Conservation (phyloP, 2,888 invertebrate genomes). For the Cephus pygmeus region DNA sequence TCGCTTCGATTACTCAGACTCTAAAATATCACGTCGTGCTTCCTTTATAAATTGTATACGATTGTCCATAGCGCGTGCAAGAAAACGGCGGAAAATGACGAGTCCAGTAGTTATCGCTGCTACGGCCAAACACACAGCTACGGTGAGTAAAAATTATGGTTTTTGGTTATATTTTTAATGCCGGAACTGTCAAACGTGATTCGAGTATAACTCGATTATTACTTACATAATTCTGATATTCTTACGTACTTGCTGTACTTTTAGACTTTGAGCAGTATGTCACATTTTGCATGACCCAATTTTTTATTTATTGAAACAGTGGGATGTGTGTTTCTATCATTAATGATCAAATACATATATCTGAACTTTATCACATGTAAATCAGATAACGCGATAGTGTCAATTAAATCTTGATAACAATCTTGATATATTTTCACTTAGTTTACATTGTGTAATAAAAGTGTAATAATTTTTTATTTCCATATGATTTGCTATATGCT, state of each 20-base stretch:
- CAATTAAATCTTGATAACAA: not conserved
- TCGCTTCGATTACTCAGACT: not conserved
- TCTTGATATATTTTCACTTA: not conserved
- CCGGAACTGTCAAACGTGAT: constrained; percentile 9
- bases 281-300: not conserved
- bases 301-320: not conserved
- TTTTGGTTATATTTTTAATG: constrained; percentile 16
- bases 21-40: not conserved
- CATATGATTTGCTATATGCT: not conserved
- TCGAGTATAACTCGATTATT: not conserved
- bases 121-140: constrained; percentile 85
- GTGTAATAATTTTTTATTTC: not conserved
- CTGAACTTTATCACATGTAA: not conserved
- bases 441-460: not conserved
- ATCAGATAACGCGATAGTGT: not conserved
- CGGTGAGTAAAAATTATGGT: constrained; percentile 71
- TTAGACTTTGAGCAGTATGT: not conserved
- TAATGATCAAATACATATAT: not conserved
- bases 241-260: not conserved
- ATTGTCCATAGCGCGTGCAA: constrained; percentile 8
- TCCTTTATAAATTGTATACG: not conserved
- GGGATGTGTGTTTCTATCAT: not conserved
- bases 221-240: constrained; percentile 15
- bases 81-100: constrained; percentile 51
- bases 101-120: constrained; percentile 86